A percentile compares a stretch with the other conserved stretches of the same genome.
phyloP scores from a whole-genome alignment of 64 coral and sea anemone genomes.

The Hydrozoanthus tunicans region DNA sequence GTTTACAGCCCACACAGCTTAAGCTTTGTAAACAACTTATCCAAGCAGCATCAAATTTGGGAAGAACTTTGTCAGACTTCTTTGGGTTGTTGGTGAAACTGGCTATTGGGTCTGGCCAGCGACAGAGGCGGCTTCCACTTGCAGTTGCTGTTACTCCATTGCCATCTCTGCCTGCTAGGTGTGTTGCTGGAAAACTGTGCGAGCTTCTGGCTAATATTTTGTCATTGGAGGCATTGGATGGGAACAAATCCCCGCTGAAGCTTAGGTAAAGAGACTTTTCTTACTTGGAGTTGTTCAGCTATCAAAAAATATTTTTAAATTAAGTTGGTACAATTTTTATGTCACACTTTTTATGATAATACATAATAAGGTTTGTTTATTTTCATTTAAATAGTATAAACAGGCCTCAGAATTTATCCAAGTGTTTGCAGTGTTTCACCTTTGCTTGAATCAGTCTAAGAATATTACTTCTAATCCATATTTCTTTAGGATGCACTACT shows the following conservation, averaged over 20 bases:
- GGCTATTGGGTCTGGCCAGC: slow-evolving; percentile 88
- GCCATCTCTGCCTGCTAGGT: slow-evolving; percentile 74
- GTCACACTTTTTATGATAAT: too few relatives aligned
- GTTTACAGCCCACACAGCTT: slow-evolving; percentile 71
- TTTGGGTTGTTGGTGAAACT: slow-evolving; percentile 84
- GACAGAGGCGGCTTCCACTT: slow-evolving; percentile 83
- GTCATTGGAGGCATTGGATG: slow-evolving; percentile 29
- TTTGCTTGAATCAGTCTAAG: too few relatives aligned
- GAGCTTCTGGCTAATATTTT: slow-evolving; percentile 79
- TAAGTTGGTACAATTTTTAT: too few relatives aligned
- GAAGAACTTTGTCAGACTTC: slow-evolving; percentile 88
- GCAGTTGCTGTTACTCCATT: slow-evolving; percentile 58
- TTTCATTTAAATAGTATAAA: too few relatives aligned
- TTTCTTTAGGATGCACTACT: slow-evolving; percentile 74
- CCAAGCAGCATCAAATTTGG: slow-evolving; percentile 74
- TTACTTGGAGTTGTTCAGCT: not conserved
- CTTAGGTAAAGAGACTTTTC: slow-evolving; percentile 12
- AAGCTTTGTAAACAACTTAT: slow-evolving; percentile 94
- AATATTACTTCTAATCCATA: not conserved
- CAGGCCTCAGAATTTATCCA: too few relatives aligned
- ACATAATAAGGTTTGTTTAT: too few relatives aligned
- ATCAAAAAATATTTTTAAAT: too few relatives aligned
- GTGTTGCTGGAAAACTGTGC: slow-evolving; percentile 75
- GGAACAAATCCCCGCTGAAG: slow-evolving; percentile 1
- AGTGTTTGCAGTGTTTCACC: too few relatives aligned